Conservation (phyloP, 2,797 vertebrate genomes). For the Rhinella marina region DNA sequence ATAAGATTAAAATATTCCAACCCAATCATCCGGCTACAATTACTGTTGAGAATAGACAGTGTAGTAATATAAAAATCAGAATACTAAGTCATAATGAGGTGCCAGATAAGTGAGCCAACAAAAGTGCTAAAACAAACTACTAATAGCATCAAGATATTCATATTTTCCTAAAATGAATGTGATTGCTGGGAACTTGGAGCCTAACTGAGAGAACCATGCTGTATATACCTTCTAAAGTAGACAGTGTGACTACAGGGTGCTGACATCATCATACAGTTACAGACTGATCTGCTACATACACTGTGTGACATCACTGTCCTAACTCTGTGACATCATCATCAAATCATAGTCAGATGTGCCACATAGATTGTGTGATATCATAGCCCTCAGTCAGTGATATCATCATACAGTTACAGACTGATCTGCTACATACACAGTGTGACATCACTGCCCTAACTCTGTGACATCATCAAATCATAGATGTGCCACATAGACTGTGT, state of each 20-base stretch:
- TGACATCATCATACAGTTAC: not conserved
- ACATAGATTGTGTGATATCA: slow-evolving; percentile 5
- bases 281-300: not conserved
- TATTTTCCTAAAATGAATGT: not conserved
- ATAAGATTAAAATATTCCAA: not conserved
- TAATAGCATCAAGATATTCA: not conserved
- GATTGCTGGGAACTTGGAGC: no score
- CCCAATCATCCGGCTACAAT: not conserved
- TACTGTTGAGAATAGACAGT: not conserved
- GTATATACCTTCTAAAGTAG: not conserved
- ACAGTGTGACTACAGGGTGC: not conserved
- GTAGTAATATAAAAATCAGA: not conserved
- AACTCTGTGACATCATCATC: not conserved
- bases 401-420: not conserved
- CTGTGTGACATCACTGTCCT: not conserved
- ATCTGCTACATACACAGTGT: not conserved
- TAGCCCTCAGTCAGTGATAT: not conserved
- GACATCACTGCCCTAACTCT: not conserved
- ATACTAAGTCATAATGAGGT: not conserved
- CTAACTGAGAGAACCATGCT: not conserved
- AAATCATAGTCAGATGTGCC: not conserved
- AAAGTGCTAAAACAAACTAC: not conserved
- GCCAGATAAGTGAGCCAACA: not conserved
- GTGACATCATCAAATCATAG: not conserved
- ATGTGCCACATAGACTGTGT: slow-evolving; percentile 2